phyloP scores from a whole-genome alignment of 2,888 invertebrate genomes.

The Amiota communis region DNA sequence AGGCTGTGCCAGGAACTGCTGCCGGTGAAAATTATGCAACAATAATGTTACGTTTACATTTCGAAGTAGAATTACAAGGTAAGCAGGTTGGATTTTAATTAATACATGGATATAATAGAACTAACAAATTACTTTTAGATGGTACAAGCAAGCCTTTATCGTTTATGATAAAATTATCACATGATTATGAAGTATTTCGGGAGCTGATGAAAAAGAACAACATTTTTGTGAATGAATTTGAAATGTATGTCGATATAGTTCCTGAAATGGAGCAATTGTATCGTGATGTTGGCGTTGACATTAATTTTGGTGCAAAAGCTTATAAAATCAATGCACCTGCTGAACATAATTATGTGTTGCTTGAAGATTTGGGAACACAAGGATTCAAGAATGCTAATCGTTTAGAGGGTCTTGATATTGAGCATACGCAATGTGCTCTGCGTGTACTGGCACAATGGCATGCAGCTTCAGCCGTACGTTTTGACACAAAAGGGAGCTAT shows the following conservation, averaged over 20 bases:
- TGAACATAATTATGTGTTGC: slow-evolving; percentile 42
- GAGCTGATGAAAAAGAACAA: slow-evolving; percentile 43
- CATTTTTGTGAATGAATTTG: slow-evolving; percentile 40
- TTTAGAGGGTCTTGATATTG: slow-evolving; percentile 49
- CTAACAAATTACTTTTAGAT: slow-evolving; percentile 25
- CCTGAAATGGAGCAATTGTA: slow-evolving; percentile 52
- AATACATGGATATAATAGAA: not conserved
- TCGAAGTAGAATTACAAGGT: slow-evolving; percentile 36
- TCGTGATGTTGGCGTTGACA: slow-evolving; percentile 38
- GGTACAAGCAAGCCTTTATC: slow-evolving; percentile 31
- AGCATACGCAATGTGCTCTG: slow-evolving; percentile 48
- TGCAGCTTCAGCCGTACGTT: slow-evolving; percentile 54
- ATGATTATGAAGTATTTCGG: slow-evolving; percentile 25
- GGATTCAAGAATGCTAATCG: slow-evolving; percentile 52
- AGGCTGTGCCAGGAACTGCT: slow-evolving; percentile 36
- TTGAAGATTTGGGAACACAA: slow-evolving; percentile 48
- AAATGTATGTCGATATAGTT: slow-evolving; percentile 39
- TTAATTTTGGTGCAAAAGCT: slow-evolving; percentile 48
- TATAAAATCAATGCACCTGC: slow-evolving; percentile 38
- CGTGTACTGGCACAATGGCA: slow-evolving; percentile 54
- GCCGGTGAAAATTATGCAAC: slow-evolving; percentile 50
- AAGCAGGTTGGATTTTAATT: not conserved
- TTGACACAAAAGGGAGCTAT: slow-evolving; percentile 44
- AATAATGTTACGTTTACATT: slow-evolving; percentile 41
- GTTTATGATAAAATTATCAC: slow-evolving; percentile 39